Conservation (phyloP, 1,140 invertebrate species). For the Drosophila funebris region DNA sequence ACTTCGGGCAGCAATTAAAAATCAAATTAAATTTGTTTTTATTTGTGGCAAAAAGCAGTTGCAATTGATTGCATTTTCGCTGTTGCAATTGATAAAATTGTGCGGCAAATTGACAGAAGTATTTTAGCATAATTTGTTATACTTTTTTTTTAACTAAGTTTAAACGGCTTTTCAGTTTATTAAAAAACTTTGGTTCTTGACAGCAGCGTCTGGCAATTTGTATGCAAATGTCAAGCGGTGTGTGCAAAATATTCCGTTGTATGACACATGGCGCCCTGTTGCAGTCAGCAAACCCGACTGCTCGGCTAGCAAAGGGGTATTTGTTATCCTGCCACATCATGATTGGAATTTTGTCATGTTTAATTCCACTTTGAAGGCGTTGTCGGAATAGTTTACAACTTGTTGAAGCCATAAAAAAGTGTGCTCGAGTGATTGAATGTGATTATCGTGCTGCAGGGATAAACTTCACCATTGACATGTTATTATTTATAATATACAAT, state of each 20-base stretch:
- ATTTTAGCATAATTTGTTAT: conserved; percentile 63
- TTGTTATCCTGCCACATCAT: conserved; percentile 37
- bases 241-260: conserved; percentile 71
- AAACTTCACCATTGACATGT: too few relatives aligned
- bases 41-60: conserved; percentile 15
- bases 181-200: conserved; percentile 76
- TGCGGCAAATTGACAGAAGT: conserved; percentile 46
- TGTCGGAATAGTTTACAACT: conserved; percentile 3
- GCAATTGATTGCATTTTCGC: conserved; percentile 39
- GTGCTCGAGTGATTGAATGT: not conserved
- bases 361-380: conserved; percentile 72
- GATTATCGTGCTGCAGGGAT: not conserved
- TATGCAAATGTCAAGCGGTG: conserved; percentile 70
- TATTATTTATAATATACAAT: too few relatives aligned
- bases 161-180: conserved; percentile 80
- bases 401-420: not conserved
- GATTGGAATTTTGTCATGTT: conserved; percentile 66
- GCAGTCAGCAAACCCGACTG: not conserved
- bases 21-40: conserved; percentile 67
- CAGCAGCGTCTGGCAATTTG: conserved; percentile 62
- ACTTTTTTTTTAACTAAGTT: conserved; percentile 64
- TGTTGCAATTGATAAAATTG: conserved; percentile 31
- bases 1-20: conserved; percentile 60
- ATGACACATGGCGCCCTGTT: conserved; percentile 42
- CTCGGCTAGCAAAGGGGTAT: not conserved